Percentiles rank a stretch among this genome's conserved stretches.
Evolutionary conservation across 1,140 invertebrate genomes (phyloP).

Genomic region (Trachymyrmex septentrionalis): DNA sequence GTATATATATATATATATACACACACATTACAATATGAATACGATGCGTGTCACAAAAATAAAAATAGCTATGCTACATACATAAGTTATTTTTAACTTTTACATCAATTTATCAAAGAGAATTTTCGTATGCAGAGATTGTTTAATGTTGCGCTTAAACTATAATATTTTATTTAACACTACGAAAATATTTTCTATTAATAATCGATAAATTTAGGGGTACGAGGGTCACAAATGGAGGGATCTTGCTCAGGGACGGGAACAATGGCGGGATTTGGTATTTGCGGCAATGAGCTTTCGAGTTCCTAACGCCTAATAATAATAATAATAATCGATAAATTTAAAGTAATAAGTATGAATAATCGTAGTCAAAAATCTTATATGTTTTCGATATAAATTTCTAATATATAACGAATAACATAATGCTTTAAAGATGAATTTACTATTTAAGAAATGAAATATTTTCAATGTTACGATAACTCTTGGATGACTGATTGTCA

Average conservation of each 20-base stretch:
- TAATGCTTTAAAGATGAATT: not conserved
- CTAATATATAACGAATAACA: not conserved
- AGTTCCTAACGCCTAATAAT: too few species aligned
- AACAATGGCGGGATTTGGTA: too few species aligned
- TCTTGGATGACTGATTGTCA: not conserved
- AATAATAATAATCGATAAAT: not conserved
- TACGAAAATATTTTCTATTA: not conserved
- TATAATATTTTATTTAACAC: not conserved
- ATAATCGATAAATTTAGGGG: not conserved
- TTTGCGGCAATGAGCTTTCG: too few species aligned
- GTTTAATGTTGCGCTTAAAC: not conserved
- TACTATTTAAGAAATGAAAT: not conserved
- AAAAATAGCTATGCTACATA: not conserved
- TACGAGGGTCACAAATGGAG: too few species aligned
- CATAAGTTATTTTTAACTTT: slow-evolving; percentile 33
- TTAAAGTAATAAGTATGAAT: not conserved
- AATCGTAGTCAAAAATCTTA: not conserved
- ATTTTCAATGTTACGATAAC: not conserved
- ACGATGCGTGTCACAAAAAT: not conserved
- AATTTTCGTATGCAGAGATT: not conserved
- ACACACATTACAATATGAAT: not conserved
- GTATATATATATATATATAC: too few species aligned
- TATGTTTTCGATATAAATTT: not conserved
- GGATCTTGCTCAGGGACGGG: too few species aligned
- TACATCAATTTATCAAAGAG: not conserved